These are phyloP conservation scores for Halcyon senegalensis DNA, from an alignment of 2,113 vertebrate species.

Conservation along the genomic window DNA sequence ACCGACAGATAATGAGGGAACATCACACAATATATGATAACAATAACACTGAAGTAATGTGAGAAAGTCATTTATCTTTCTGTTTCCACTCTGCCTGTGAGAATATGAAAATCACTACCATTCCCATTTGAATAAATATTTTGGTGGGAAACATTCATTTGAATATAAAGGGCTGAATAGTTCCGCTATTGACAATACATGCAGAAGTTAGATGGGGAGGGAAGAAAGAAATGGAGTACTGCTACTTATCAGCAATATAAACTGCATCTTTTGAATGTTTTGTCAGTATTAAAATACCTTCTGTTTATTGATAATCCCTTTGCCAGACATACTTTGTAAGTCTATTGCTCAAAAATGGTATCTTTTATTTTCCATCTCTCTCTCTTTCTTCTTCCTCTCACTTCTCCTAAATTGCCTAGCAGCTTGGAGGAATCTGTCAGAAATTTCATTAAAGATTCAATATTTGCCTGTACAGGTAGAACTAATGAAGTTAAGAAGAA, in stretches of 20 bases:
- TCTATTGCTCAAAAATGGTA: constrained; percentile 23
- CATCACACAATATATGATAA: constrained; percentile 71
- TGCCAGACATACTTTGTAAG: constrained; percentile 32
- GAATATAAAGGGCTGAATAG: constrained; percentile 62
- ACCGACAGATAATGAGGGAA: constrained; percentile 72
- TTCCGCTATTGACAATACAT: constrained; percentile 18
- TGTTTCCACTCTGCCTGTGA: constrained; percentile 65
- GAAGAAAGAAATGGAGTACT: constrained; percentile 54
- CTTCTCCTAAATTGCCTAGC: constrained; percentile 23
- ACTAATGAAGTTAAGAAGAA: constrained; percentile 61
- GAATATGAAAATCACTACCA: constrained; percentile 76
- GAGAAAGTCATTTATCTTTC: constrained; percentile 77
- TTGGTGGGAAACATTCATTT: constrained; percentile 75
- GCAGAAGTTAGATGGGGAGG: constrained; percentile 50
- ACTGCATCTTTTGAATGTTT: constrained; percentile 49
- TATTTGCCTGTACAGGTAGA: constrained; percentile 51
- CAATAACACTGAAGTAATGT: constrained; percentile 68
- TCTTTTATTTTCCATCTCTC: neutral
- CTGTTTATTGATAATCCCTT: constrained; percentile 59
- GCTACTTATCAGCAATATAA: constrained; percentile 67
- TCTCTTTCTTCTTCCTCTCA: neutral
- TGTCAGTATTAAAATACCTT: constrained; percentile 54
- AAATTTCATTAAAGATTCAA: constrained; percentile 59
- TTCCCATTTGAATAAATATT: constrained; percentile 77
- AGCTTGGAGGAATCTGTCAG: neutral